Evolutionary conservation across 2,888 invertebrate genomes (phyloP).

Genomic region (Hydrotaea cyrtoneurina): DNA sequence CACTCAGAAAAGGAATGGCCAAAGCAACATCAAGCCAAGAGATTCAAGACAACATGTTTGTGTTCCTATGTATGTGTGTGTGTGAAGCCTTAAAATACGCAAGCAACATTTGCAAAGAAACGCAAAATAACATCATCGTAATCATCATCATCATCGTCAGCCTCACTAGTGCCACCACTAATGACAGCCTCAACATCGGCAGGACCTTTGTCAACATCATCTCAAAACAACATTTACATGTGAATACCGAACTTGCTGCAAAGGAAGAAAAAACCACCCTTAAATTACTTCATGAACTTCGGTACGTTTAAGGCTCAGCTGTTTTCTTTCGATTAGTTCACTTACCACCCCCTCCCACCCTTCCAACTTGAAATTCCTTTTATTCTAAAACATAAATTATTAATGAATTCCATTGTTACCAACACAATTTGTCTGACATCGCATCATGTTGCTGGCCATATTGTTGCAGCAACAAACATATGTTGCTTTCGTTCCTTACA

Average conservation of each 20-base stretch:
- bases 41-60: slow-evolving; percentile 27
- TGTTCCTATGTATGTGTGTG: no score
- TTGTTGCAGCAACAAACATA: slow-evolving; percentile 32
- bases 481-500: slow-evolving; percentile 38
- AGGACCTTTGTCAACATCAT: background rate
- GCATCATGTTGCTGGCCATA: slow-evolving; percentile 23
- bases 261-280: slow-evolving; percentile 71
- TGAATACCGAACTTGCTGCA: background rate
- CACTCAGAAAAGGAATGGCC: no score
- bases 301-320: slow-evolving; percentile 54
- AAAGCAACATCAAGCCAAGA: slow-evolving; percentile 16
- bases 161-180: no score
- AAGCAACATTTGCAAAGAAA: background rate
- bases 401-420: background rate
- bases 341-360: background rate
- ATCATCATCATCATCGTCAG: background rate
- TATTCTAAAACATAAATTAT: background rate
- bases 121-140: no score
- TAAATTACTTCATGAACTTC: slow-evolving; percentile 55
- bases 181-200: background rate
- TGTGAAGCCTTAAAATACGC: background rate
- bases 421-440: background rate
- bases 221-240: background rate
- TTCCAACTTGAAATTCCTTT: background rate
- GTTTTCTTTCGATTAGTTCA: slow-evolving; percentile 37